Base-by-base conservation (phyloP, 64 coral and sea anemone genomes). In the Actinia tenebrosa region DNA sequence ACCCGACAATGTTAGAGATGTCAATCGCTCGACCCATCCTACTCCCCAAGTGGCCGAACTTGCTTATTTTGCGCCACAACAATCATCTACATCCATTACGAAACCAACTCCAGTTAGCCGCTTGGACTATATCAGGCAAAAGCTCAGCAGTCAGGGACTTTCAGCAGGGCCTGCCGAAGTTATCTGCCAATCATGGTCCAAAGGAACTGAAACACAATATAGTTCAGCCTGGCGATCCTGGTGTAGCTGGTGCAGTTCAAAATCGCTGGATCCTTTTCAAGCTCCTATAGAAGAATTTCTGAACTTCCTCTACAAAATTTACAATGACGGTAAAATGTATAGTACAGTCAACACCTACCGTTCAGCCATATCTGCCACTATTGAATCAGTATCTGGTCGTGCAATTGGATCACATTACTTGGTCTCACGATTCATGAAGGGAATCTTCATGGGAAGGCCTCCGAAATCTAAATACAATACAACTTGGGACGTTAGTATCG, bases 301-400 rank as follows among this genome's bases (percentile, higher is more conserved):
- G 13, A 77, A 78, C 5, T 94, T 94, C 55, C 26, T 94, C 13
- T n/a, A 80, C 43, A 22, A 83, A 23, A 84, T 93, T 27, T 69
- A 83, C 47, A n/a, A 87, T 44, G 27, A 44, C 22, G 88, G 85
- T 13, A 84, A 88, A 66, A 14, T 80, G 26, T 86, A 89, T 83
- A 86, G 83, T 52, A 93, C 92, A n/a, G 80, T 93, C 56, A 93
- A 93, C 80, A 89, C 92, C 22, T 93, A 93, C 86, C 83, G 92
- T 16, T 93, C 92, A 19, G 79, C 92, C 53, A 53, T 94, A 71
- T 94, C 83, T 50, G 52, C 47, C 52, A 84, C 83, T 3, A 37
- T 84, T 53, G 83, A 84, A 84, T 0, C 83, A 50, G 83, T 84
- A 0, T 50, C 83, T 56, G 83, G 83, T 56, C 42, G 42, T 44